Evolutionary conservation across 2,797 vertebrate species (phyloP).

Genomic region (Coluber constrictor): DNA sequence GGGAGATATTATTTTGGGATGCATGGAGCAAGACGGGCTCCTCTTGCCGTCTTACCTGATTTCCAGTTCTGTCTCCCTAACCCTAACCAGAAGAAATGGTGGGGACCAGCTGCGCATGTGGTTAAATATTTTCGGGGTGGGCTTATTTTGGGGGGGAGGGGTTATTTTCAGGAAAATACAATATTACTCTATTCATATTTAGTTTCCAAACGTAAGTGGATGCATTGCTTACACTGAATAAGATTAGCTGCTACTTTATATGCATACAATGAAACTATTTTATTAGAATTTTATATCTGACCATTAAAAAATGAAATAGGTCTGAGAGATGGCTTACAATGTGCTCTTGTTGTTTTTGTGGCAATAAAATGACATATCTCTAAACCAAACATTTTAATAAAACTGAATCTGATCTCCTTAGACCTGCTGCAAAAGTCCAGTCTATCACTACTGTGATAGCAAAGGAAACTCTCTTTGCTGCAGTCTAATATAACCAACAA

Average conservation of each 20-base stretch:
- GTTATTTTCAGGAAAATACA: too few relatives aligned
- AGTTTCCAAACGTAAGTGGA: too few relatives aligned
- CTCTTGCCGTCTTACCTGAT: too few relatives aligned
- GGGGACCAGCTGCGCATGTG: too few relatives aligned
- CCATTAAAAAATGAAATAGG: conserved; percentile 54
- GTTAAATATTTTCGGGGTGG: too few relatives aligned
- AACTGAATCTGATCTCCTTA: not conserved
- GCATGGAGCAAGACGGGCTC: too few relatives aligned
- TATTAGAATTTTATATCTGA: conserved; percentile 43
- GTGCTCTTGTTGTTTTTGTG: conserved; percentile 26
- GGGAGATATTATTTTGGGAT: too few relatives aligned
- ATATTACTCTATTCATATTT: too few relatives aligned
- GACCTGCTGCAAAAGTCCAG: not conserved
- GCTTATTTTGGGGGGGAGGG: too few relatives aligned
- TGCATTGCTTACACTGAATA: too few relatives aligned
- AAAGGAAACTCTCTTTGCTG: not conserved
- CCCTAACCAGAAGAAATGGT: too few relatives aligned
- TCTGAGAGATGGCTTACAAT: conserved; percentile 59
- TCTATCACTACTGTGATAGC: not conserved
- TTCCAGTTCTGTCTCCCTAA: too few relatives aligned
- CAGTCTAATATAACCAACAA: not conserved
- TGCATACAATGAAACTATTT: conserved; percentile 56
- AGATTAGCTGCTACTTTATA: not conserved
- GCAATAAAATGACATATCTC: conserved; percentile 12
- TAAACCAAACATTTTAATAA: conserved; percentile 4